These are phyloP conservation scores for Rhopilema esculentum DNA, from an alignment of 30 jellyfish, hydroid and myxozoan genomes.

Conservation along the genomic window DNA sequence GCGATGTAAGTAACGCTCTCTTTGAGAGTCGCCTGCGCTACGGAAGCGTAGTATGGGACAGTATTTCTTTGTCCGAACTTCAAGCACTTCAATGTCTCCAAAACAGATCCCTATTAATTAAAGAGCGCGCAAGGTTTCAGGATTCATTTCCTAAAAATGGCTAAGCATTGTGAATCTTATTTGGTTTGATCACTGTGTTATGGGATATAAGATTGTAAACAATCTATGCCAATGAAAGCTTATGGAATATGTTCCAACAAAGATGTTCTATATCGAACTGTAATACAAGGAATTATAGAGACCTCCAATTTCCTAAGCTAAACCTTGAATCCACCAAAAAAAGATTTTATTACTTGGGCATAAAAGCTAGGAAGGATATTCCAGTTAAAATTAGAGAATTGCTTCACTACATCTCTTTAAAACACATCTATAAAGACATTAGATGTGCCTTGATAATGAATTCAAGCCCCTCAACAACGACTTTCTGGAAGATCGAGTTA, in stretches of 20 bases:
- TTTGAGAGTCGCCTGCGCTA: constrained; percentile 51
- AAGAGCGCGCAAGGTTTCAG: constrained; percentile 15
- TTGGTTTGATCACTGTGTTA: constrained; percentile 21
- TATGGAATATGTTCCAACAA: too few relatives aligned
- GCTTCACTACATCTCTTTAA: too few relatives aligned
- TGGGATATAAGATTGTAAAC: constrained; percentile 17
- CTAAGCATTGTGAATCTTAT: constrained; percentile 16
- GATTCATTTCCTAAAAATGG: constrained; percentile 18
- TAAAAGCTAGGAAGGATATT: too few relatives aligned
- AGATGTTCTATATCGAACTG: neutral
- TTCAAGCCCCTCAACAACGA: too few relatives aligned
- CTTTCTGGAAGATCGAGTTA: too few relatives aligned
- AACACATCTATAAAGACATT: too few relatives aligned
- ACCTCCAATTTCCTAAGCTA: too few relatives aligned
- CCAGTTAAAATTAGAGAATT: too few relatives aligned
- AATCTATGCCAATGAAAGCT: neutral
- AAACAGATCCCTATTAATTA: neutral
- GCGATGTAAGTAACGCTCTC: constrained; percentile 51
- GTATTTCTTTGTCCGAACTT: constrained; percentile 21
- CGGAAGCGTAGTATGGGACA: constrained; percentile 40
- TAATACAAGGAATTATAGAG: constrained; percentile 10
- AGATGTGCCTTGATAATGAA: too few relatives aligned
- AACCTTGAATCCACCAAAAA: too few relatives aligned
- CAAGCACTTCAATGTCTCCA: constrained; percentile 19
- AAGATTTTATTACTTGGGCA: too few relatives aligned